These are phyloP conservation scores for Cherax quadricarinatus DNA, from an alignment of 1,140 invertebrate genomes.

Conservation along the genomic window DNA sequence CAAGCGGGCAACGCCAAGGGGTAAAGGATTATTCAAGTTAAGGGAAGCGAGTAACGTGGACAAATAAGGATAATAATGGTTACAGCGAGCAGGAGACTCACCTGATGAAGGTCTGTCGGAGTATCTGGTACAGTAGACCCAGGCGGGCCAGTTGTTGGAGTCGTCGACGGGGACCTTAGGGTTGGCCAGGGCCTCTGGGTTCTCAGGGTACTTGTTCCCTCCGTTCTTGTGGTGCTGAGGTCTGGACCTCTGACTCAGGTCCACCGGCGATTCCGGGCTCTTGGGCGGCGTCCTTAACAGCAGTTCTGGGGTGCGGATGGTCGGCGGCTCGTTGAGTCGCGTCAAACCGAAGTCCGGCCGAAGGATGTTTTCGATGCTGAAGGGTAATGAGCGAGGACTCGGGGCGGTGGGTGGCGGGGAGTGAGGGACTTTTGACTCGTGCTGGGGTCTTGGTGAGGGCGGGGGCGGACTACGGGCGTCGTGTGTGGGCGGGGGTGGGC, in stretches of 20 bases:
- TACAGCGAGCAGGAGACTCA: constrained; percentile 78
- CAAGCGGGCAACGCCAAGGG: no score
- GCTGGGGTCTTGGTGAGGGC: constrained; percentile 51
- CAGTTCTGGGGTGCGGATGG: constrained; percentile 59
- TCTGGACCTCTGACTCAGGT: constrained; percentile 66
- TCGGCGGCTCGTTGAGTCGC: constrained; percentile 41
- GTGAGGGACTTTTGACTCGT: constrained; percentile 48
- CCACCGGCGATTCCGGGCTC: constrained; percentile 68
- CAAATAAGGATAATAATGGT: no score
- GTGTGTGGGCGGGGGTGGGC: constrained; percentile 48
- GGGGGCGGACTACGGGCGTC: constrained; percentile 55
- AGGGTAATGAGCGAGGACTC: constrained; percentile 81
- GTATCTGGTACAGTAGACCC: constrained; percentile 98
- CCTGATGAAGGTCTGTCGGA: constrained; percentile 97
- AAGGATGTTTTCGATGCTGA: constrained; percentile 94
- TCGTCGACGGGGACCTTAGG: constrained; percentile 68
- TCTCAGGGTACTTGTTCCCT: constrained; percentile 60
- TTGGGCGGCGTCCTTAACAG: constrained; percentile 70
- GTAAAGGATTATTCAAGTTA: no score
- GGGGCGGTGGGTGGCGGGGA: constrained; percentile 54
- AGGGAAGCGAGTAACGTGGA: no score
- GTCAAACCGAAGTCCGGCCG: constrained; percentile 88
- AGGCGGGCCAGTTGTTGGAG: constrained; percentile 86
- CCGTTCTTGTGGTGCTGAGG: neutral
- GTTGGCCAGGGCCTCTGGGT: constrained; percentile 69